Conservation (phyloP, 2,888 invertebrate species). For the Congeria kusceri region DNA sequence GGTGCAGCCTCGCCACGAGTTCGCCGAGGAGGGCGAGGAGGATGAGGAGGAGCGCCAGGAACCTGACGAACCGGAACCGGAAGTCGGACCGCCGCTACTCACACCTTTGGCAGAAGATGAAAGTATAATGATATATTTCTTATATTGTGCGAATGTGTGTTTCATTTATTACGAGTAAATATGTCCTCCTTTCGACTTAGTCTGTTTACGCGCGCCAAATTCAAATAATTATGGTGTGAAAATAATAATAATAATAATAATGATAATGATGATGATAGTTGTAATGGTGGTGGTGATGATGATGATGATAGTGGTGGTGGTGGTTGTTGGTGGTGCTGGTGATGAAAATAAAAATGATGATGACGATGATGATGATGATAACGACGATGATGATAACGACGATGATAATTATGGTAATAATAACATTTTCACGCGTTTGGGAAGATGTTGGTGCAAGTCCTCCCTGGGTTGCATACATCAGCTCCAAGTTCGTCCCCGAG, state of each 20-base stretch:
- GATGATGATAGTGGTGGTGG: too few species aligned
- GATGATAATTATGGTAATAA: too few species aligned
- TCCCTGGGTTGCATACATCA: conserved; percentile 89
- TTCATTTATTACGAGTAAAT: neutral
- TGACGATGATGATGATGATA: too few species aligned
- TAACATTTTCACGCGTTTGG: conserved; percentile 1
- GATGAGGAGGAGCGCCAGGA: conserved; percentile 86
- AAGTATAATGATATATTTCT: conserved; percentile 75
- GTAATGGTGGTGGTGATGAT: too few species aligned
- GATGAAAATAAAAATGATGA: too few species aligned
- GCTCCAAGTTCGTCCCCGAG: conserved; percentile 88
- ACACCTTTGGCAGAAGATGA: conserved; percentile 89
- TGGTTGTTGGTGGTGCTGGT: too few species aligned
- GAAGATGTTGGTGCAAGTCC: conserved; percentile 87
- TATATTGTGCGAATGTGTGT: neutral
- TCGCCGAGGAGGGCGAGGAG: conserved; percentile 86
- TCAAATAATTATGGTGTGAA: too few species aligned
- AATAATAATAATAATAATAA: too few species aligned
- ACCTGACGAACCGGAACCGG: conserved; percentile 86
- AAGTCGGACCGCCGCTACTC: conserved; percentile 89
- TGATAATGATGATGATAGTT: too few species aligned
- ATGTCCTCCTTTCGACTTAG: too few species aligned
- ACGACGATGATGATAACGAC: too few species aligned
- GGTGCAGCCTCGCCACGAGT: conserved; percentile 83
- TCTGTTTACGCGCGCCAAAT: too few species aligned